Base-by-base conservation (phyloP, 2,888 invertebrate species). In the Eumerus sabulonum region DNA sequence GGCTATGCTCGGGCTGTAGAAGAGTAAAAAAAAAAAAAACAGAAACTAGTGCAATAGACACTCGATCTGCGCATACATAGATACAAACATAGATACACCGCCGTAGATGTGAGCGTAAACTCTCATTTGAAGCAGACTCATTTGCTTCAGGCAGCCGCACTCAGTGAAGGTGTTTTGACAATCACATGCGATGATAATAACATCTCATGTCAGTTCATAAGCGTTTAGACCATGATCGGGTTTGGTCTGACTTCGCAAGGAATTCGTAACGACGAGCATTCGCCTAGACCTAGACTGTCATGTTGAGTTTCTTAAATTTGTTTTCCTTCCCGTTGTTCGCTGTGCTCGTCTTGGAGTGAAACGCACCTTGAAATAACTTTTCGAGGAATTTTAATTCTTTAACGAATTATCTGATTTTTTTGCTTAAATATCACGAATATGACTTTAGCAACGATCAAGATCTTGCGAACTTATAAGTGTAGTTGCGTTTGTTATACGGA, bases 131-230 rank as follows among this genome's bases (percentile, higher is more conserved):
- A 66, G 67, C 73, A 79, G 73, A 79, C 73, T 79, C 77, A 79
- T 79, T 73, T 68, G 57, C 53, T n/a, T 53, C 9, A 14, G 59
- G 71, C 60, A 18, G 18, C 27, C 19, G 7, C 27, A 27, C 3
- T 7, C 63, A 51, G 77, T 74, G 77, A 79, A 79, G 77, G 77
- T 79, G 77, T 68, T 73, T 68, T 38, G 38, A 51, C 54, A 57
- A 68, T 68, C 63, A 59, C 27, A 64, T 57, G 68, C 62, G 60
- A 40, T 53, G 73, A 17, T 67, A 73, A 62, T 19, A 44, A 53
- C 68, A 44, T 57, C 57, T 53, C 45, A 3, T 42, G 56, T 48
- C 40, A 51, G 50, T 47, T 67, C 73, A 79, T 48, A 73, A 62
- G 67, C 62, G 57, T 38, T 59, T 27, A 57, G 67, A 73, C 77